Conservation (phyloP, 1,140 invertebrate species). For the Neodiprion lecontei region DNA sequence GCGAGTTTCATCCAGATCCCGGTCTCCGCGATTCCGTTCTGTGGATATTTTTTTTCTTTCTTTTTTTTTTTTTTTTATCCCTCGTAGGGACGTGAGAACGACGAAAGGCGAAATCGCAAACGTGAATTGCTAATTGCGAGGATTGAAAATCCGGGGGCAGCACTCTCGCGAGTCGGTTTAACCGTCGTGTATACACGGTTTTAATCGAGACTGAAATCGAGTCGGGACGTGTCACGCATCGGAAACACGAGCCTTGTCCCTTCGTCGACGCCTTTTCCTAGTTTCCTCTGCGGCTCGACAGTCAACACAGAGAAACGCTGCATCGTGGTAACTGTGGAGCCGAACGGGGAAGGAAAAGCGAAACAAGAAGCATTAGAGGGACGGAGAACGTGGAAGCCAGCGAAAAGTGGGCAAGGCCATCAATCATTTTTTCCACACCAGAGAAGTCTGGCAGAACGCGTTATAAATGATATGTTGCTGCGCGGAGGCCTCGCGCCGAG, state of each 20-base stretch:
- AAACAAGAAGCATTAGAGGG: neutral
- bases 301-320: no score
- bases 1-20: no score
- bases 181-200: neutral
- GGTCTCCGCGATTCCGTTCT: no score
- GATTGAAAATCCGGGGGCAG: neutral
- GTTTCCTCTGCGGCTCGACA: no score
- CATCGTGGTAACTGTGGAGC: neutral
- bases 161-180: neutral
- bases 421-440: slow-evolving; percentile 10
- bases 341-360: neutral
- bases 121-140: slow-evolving; percentile 1
- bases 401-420: neutral
- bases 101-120: neutral
- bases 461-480: slow-evolving; percentile 14
- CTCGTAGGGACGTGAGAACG: neutral
- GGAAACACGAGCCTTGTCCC: neutral
- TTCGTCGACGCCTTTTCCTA: no score
- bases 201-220: neutral
- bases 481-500: neutral
- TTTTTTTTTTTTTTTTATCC: no score
- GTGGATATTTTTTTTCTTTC: no score
- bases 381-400: neutral
- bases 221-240: neutral
- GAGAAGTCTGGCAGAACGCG: slow-evolving; percentile 9